A percentile compares a stretch with the other conserved stretches of the same genome.
Conservation (phyloP, 2,113 vertebrate species). For the Pelecanoides urinatrix region DNA sequence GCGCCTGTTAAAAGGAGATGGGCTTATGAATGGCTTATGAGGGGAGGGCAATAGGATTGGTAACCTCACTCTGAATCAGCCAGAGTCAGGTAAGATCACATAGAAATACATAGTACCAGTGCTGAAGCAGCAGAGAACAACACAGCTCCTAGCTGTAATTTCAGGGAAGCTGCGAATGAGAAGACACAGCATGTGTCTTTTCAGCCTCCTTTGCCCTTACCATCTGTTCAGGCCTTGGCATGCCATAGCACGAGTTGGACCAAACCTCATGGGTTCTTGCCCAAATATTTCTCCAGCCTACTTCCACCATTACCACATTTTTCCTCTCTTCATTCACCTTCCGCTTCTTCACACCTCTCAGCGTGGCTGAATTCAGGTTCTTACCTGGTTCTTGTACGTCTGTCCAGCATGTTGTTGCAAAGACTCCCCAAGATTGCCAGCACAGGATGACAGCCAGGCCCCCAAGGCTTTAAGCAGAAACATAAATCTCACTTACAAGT, state of each 20-base stretch:
- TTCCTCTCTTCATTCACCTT: background rate
- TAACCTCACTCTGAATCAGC: background rate
- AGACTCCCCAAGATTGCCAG: background rate
- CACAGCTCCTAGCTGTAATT: background rate
- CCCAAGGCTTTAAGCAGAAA: background rate
- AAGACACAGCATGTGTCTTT: background rate
- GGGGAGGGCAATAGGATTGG: background rate
- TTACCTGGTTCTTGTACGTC: background rate
- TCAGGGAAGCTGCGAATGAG: background rate
- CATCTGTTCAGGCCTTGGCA: background rate
- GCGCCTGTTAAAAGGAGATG: background rate
- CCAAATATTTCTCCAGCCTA: background rate
- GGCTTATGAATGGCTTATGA: background rate
- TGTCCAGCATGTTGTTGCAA: background rate
- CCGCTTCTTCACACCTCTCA: background rate
- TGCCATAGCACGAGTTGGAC: background rate
- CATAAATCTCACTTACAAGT: background rate
- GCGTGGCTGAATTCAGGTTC: background rate
- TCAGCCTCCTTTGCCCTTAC: background rate
- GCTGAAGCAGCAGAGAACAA: background rate
- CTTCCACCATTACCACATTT: background rate
- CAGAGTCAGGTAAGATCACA: background rate
- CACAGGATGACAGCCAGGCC: background rate
- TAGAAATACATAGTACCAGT: background rate
- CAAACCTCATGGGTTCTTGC: background rate